Conservation (phyloP, 2,797 vertebrate species). For the Clarias pachynema region DNA sequence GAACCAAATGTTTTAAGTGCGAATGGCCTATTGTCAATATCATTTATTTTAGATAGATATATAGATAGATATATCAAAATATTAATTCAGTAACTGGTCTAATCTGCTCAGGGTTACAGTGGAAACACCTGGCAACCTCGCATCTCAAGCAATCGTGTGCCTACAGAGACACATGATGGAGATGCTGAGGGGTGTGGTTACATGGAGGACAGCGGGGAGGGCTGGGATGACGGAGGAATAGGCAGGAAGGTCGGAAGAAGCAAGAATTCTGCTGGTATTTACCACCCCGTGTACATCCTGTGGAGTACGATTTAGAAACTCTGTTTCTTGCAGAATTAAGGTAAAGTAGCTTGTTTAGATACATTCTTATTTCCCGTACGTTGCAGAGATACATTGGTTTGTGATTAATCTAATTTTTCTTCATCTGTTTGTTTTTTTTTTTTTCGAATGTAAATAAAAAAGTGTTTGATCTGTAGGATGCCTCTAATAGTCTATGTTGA, state of each 20-base stretch:
- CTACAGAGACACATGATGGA: slow-evolving; percentile 15
- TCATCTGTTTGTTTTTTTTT: neutral
- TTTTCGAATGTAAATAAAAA: neutral
- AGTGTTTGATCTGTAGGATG: neutral
- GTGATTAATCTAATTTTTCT: neutral
- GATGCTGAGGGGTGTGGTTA: slow-evolving; percentile 66
- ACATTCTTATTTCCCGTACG: neutral
- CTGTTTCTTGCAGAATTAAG: slow-evolving; percentile 10
- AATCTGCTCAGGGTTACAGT: neutral
- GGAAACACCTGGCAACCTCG: slow-evolving; percentile 2
- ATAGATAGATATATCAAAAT: neutral
- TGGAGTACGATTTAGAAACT: neutral
- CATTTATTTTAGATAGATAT: neutral
- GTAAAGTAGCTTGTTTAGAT: slow-evolving; percentile 11
- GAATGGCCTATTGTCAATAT: neutral
- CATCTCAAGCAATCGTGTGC: neutral
- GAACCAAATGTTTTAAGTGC: neutral
- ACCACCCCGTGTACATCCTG: neutral
- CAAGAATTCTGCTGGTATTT: slow-evolving; percentile 9
- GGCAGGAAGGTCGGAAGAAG: slow-evolving; percentile 65
- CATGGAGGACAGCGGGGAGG: slow-evolving; percentile 21
- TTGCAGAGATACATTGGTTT: neutral
- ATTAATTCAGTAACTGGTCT: neutral
- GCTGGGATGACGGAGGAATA: slow-evolving; percentile 52
- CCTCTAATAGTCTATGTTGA: neutral